Conservation (phyloP, 2,113 vertebrate species). For the Syngnathus scovelli region DNA sequence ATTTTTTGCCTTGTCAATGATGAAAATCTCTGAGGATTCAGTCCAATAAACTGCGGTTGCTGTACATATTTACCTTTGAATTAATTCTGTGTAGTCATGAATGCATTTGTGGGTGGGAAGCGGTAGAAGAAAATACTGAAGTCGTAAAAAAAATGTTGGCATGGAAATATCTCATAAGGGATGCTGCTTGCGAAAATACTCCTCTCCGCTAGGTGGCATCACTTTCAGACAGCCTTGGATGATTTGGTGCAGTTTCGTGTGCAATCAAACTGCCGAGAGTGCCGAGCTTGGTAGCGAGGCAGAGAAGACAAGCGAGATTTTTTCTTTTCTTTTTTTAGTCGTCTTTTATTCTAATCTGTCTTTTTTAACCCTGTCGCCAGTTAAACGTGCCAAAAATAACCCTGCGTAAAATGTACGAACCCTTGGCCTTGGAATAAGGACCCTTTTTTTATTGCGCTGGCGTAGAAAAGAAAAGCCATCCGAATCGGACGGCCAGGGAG, state of each 20-base stretch:
- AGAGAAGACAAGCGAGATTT: conserved; percentile 29
- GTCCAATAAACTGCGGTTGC: conserved; percentile 57
- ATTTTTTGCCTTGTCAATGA: conserved; percentile 41
- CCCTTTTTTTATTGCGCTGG: neutral
- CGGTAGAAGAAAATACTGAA: too few relatives aligned
- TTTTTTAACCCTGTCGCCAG: neutral
- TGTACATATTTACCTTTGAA: conserved; percentile 56
- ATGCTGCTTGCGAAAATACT: conserved; percentile 1
- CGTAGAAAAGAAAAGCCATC: conserved; percentile 17
- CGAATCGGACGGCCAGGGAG: conserved; percentile 33
- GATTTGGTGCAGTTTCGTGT: conserved; percentile 47
- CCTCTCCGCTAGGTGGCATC: conserved; percentile 49
- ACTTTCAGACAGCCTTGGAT: conserved; percentile 6
- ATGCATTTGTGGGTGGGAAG: neutral
- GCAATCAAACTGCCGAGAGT: conserved; percentile 48
- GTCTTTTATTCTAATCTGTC: neutral
- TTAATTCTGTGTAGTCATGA: neutral
- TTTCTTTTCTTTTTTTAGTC: neutral
- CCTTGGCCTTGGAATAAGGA: conserved; percentile 28
- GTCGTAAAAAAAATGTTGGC: too few relatives aligned
- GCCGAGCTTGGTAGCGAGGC: conserved; percentile 28
- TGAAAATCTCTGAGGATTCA: conserved; percentile 31
- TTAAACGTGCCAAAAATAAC: conserved; percentile 6
- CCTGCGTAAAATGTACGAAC: conserved; percentile 16
- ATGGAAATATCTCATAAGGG: neutral